Conservation (phyloP, 2,888 invertebrate species). For the Crossocerus cetratus region DNA sequence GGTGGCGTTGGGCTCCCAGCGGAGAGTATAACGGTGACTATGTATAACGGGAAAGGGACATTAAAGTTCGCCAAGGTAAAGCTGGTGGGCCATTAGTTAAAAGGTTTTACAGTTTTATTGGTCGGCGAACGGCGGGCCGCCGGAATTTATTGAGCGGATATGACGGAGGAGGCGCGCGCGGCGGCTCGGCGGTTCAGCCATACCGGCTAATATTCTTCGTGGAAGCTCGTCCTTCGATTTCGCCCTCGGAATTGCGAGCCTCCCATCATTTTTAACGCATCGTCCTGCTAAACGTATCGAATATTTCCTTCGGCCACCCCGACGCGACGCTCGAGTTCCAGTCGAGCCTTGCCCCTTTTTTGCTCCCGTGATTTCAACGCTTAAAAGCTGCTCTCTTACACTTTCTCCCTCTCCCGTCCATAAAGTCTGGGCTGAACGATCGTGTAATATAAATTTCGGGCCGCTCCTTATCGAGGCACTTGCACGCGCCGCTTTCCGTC, state of each 20-base stretch:
- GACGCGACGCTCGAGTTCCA: too few species aligned
- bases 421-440: too few species aligned
- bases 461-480: background rate
- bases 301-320: background rate
- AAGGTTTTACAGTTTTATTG: constrained; percentile 67
- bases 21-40: constrained; percentile 1
- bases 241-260: constrained; percentile 9
- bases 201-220: constrained; percentile 47
- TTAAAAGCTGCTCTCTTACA: constrained; percentile 12
- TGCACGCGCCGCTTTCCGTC: background rate
- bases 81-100: constrained; percentile 62
- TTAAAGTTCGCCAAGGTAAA: constrained; percentile 52
- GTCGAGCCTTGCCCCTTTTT: too few species aligned
- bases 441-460: too few species aligned
- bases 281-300: constrained; percentile 45
- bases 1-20: too few species aligned
- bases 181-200: constrained; percentile 24
- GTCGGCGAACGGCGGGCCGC: constrained; percentile 54
- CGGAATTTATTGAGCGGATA: constrained; percentile 66
- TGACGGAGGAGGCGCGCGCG: constrained; percentile 46
- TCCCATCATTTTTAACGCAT: constrained; percentile 43
- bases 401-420: background rate
- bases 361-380: constrained; percentile 21
- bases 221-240: constrained; percentile 32
- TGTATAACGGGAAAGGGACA: constrained; percentile 39